Evolutionary conservation across 2,797 vertebrate genomes (phyloP).

Genomic region (Tadarida brasiliensis): DNA sequence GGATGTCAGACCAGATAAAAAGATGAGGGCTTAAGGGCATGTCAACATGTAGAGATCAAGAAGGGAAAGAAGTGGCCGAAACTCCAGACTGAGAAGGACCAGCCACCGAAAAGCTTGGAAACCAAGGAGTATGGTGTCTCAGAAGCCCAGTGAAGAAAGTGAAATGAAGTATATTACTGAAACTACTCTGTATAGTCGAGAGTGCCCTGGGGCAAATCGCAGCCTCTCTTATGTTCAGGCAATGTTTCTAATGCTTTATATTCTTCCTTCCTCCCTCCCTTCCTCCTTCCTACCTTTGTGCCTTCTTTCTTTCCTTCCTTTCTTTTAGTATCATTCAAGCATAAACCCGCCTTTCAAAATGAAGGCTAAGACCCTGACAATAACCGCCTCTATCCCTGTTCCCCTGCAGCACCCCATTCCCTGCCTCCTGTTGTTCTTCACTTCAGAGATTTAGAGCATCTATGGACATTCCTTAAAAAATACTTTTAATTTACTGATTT

Average conservation of each 20-base stretch:
- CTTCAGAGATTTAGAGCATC: background rate
- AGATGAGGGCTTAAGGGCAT: background rate
- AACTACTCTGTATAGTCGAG: background rate
- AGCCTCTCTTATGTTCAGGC: background rate
- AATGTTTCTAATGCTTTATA: too few species aligned
- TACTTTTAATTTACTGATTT: background rate
- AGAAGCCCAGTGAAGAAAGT: background rate
- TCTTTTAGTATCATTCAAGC: background rate
- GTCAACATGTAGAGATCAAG: background rate
- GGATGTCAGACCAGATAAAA: background rate
- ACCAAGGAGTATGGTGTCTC: background rate
- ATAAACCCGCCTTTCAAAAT: background rate
- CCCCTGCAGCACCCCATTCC: fast-evolving
- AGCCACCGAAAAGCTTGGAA: background rate
- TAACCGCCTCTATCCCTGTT: background rate
- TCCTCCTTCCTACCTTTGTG: background rate
- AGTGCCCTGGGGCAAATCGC: background rate
- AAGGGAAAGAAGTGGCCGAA: background rate
- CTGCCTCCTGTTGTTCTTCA: background rate
- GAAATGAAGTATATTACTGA: background rate
- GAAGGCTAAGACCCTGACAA: background rate
- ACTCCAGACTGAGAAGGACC: background rate
- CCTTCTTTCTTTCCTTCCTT: background rate
- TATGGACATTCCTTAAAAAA: background rate
- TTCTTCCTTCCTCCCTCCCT: background rate